Percentiles rank a stretch among this genome's conserved stretches.
Evolutionary conservation across 2,888 invertebrate species (phyloP).

Genomic region (Petrolisthes manimaculis): DNA sequence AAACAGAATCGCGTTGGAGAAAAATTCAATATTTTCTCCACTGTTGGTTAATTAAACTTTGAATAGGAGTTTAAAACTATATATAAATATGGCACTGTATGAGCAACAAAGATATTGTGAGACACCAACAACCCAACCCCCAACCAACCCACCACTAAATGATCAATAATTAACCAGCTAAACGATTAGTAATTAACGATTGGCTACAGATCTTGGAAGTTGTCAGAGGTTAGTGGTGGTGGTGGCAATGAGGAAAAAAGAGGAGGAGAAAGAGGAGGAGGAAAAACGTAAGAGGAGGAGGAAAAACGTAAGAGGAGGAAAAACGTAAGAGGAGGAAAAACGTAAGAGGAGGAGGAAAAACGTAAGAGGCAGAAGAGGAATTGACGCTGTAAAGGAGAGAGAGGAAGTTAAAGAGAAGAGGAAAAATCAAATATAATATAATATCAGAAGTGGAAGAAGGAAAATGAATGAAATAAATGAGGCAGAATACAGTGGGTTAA

Average conservation of each 20-base stretch:
- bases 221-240: neutral
- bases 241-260: neutral
- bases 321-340: neutral
- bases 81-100: neutral
- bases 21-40: too few relatives aligned
- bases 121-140: too few relatives aligned
- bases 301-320: neutral
- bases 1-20: too few relatives aligned
- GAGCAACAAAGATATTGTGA: too few relatives aligned
- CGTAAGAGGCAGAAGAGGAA: neutral
- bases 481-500: neutral
- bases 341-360: neutral
- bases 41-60: too few relatives aligned
- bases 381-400: neutral
- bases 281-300: neutral
- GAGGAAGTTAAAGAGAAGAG: neutral
- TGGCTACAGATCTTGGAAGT: neutral
- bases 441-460: neutral
- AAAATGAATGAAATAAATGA: neutral
- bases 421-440: neutral
- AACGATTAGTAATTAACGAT: neutral
- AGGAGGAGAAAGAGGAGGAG: neutral
- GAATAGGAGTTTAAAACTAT: too few relatives aligned
- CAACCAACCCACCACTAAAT: too few relatives aligned
- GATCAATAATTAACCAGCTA: too few relatives aligned